Conservation (phyloP, 2,888 invertebrate genomes). For the Apotomis capreana region DNA sequence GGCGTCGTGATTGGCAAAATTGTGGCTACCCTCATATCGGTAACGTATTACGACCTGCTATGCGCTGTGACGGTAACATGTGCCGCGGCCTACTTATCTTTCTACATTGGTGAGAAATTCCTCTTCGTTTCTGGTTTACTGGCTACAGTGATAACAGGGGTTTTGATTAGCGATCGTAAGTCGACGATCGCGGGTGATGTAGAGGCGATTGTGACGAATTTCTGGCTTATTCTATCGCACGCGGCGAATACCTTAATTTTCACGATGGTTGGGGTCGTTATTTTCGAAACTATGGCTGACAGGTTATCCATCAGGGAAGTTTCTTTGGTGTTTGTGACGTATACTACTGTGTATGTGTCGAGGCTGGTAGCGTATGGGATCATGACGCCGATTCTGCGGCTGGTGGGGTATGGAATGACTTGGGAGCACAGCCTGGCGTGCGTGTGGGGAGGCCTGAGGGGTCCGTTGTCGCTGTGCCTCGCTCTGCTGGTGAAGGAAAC, state of each 20-base stretch:
- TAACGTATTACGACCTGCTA: conserved; percentile 69
- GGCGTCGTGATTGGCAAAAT: conserved; percentile 72
- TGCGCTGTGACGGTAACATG: conserved; percentile 70
- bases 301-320: conserved; percentile 70
- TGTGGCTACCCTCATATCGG: conserved; percentile 62
- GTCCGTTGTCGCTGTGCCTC: conserved; percentile 83
- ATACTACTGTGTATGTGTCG: conserved; percentile 77
- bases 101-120: conserved; percentile 74
- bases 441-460: conserved; percentile 85
- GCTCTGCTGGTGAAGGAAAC: conserved; percentile 81
- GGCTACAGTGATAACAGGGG: conserved; percentile 68
- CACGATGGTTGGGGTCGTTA: conserved; percentile 84
- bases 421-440: conserved; percentile 84
- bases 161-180: conserved; percentile 68
- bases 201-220: conserved; percentile 64
- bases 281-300: conserved; percentile 78
- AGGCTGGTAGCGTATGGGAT: conserved; percentile 74
- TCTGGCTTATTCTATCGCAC: conserved; percentile 69
- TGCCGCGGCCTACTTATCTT: conserved; percentile 70
- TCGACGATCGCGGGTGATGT: conserved; percentile 71
- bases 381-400: conserved; percentile 79
- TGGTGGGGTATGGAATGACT: conserved; percentile 82
- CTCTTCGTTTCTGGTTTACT: conserved; percentile 73
- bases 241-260: conserved; percentile 83
- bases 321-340: conserved; percentile 71